These are phyloP conservation scores for Marcusenius ussheri DNA, from an alignment of 2,113 vertebrate species.

Conservation along the genomic window DNA sequence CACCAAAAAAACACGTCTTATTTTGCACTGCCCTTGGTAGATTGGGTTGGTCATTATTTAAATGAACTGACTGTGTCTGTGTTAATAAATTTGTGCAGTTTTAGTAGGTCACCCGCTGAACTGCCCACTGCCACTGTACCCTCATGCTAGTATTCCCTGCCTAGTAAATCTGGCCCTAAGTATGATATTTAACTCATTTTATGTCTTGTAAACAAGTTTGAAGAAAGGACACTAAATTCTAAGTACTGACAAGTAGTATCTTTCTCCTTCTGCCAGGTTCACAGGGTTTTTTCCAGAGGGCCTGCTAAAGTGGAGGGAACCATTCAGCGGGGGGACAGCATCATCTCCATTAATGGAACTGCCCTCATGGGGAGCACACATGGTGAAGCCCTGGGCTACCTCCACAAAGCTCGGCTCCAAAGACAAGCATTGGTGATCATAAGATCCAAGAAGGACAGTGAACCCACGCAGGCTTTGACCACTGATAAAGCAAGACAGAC, in stretches of 20 bases:
- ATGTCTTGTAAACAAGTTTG: not conserved
- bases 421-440: slow-evolving; percentile 70
- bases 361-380: slow-evolving; percentile 67
- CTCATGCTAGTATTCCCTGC: not conserved
- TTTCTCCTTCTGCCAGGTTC: slow-evolving; percentile 61
- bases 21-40: not conserved
- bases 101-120: not conserved
- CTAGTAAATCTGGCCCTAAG: not conserved
- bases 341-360: slow-evolving; percentile 80
- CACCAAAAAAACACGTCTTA: not conserved
- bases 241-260: not conserved
- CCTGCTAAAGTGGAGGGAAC: slow-evolving; percentile 75
- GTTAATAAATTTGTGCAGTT: not conserved
- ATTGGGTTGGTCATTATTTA: not conserved
- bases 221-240: not conserved
- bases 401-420: slow-evolving; percentile 73
- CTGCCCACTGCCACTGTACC: not conserved
- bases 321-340: slow-evolving; percentile 70
- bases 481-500: slow-evolving; percentile 42
- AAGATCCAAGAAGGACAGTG: slow-evolving; percentile 55
- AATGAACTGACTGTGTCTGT: not conserved
- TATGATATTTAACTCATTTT: not conserved
- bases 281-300: slow-evolving; percentile 84
- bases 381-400: slow-evolving; percentile 69
- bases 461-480: slow-evolving; percentile 41